Evolutionary conservation across 2,113 vertebrate genomes (phyloP).

Genomic region (Mesembrinibis cayennensis): DNA sequence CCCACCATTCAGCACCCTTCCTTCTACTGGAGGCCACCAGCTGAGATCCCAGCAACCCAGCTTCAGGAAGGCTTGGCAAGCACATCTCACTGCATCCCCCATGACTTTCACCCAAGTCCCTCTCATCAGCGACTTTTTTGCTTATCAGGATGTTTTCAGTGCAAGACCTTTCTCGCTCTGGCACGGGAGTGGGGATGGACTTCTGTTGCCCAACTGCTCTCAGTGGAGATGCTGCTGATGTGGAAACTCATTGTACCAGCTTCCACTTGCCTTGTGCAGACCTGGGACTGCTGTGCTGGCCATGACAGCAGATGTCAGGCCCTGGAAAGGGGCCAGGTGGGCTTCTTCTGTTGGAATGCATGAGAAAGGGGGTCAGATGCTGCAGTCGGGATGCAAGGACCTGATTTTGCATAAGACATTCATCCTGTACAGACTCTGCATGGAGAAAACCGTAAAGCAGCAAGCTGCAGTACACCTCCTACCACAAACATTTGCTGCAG

Average conservation of each 20-base stretch:
- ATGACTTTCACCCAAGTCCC: accelerated
- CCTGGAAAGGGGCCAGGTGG: background rate
- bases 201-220: background rate
- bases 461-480: background rate
- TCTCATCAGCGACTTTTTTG: background rate
- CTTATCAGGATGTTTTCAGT: background rate
- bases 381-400: background rate
- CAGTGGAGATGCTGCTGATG: background rate
- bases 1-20: background rate
- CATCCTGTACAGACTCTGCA: background rate
- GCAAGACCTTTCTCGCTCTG: background rate
- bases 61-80: background rate
- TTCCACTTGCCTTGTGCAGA: background rate
- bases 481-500: background rate
- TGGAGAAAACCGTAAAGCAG: background rate
- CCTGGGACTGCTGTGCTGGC: background rate
- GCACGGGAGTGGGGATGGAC: background rate
- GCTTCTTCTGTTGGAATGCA: background rate
- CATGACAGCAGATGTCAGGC: background rate
- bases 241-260: background rate
- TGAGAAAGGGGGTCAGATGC: background rate
- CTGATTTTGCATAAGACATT: background rate
- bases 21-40: background rate
- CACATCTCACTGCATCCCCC: too few relatives aligned
- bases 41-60: background rate